These are phyloP conservation scores for Numenius phaeopus DNA, from an alignment of 2,797 vertebrate genomes.

Conservation along the genomic window DNA sequence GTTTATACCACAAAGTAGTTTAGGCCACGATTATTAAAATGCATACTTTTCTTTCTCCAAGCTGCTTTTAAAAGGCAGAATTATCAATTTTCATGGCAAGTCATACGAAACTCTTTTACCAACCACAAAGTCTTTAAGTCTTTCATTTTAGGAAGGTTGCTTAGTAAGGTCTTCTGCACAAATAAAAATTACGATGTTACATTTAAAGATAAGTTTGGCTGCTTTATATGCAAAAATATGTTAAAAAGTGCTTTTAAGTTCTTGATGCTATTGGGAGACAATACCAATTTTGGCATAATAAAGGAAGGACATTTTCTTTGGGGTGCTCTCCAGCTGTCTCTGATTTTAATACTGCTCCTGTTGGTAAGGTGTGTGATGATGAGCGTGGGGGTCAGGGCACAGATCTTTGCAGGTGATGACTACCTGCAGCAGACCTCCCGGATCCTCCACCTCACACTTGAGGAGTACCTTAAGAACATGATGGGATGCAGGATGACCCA, in stretches of 20 bases:
- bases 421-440: neutral
- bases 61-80: neutral
- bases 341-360: neutral
- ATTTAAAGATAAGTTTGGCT: neutral
- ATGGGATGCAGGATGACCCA: neutral
- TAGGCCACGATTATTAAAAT: neutral
- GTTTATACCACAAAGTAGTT: neutral
- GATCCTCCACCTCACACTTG: neutral
- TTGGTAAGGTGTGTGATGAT: neutral
- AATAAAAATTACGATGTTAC: neutral
- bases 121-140: neutral
- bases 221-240: neutral
- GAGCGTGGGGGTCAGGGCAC: rapidly evolving
- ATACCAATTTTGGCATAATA: neutral
- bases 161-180: neutral
- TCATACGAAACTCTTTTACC: neutral
- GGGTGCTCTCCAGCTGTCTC: neutral
- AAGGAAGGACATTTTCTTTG: neutral
- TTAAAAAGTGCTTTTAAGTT: neutral
- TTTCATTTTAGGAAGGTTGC: neutral
- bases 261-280: neutral
- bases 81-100: neutral
- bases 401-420: neutral
- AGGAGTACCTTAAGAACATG: neutral
- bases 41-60: neutral